These are phyloP conservation scores for Notothenia rossii DNA, from an alignment of 2,113 vertebrate species.

Conservation along the genomic window DNA sequence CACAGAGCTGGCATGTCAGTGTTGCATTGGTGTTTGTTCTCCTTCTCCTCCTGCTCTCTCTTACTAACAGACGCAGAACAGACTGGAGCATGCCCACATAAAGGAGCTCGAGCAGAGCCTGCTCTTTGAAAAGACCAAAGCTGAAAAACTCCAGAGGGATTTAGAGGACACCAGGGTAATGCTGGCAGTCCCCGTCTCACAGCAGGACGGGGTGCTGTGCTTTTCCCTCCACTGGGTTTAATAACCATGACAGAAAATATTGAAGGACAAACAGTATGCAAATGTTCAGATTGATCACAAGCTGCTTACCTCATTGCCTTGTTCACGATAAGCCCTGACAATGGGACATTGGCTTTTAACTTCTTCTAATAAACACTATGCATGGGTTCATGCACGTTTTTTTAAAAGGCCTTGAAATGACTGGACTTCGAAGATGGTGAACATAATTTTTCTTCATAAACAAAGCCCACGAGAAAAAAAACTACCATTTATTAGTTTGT, in stretches of 20 bases:
- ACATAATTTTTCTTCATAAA: slow-evolving; percentile 15
- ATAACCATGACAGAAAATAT: slow-evolving; percentile 5
- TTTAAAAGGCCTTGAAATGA: slow-evolving; percentile 23
- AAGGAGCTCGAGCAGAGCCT: slow-evolving; percentile 99
- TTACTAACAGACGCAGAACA: slow-evolving; percentile 99
- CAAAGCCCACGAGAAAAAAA: slow-evolving; percentile 34
- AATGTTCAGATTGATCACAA: background rate
- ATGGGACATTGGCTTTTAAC: slow-evolving; percentile 20
- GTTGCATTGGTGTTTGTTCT: slow-evolving; percentile 94
- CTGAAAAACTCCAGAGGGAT: slow-evolving; percentile 99
- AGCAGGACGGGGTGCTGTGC: slow-evolving; percentile 12
- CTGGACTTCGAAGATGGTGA: slow-evolving; percentile 9
- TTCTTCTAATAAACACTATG: slow-evolving; percentile 22
- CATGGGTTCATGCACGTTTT: slow-evolving; percentile 42
- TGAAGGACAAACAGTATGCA: slow-evolving; percentile 23
- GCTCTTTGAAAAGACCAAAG: slow-evolving; percentile 99
- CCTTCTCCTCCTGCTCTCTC: slow-evolving; percentile 88
- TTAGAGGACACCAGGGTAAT: slow-evolving; percentile 99
- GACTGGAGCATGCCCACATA: slow-evolving; percentile 99
- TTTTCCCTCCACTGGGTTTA: slow-evolving; percentile 9
- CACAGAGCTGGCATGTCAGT: slow-evolving; percentile 92
- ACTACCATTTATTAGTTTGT: background rate
- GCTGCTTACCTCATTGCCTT: background rate
- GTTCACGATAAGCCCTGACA: background rate
- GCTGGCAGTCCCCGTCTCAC: slow-evolving; percentile 43